Evolutionary conservation across 2,113 vertebrate species (phyloP), one percentile per base, ranked within the genome.

Genomic region (Seriola rivoliana): DNA sequence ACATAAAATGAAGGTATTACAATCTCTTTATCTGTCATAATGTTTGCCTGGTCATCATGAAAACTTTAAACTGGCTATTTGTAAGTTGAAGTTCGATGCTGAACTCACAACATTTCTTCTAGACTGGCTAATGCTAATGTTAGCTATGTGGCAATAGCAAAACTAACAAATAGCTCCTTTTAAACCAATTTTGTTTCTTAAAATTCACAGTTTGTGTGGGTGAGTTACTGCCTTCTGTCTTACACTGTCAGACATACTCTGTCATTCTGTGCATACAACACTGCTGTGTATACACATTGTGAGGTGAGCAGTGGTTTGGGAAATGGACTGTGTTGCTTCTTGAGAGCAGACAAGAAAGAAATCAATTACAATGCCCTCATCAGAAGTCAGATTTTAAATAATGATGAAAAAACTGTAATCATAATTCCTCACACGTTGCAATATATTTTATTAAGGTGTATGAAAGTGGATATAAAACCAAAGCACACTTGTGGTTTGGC

Each of bases 321-420:
- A 38, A 42, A 42, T 54, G 25, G 23, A 10, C 75, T 65, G 19
- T 23, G 71, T 32, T 34, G 36, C 46, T 12, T 21, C 54, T 23
- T 60, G 9, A 71, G 29, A 75, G 13, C 8, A 66, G 17, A 66
- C 1, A 40, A 58, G 36, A 38, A 67, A 71, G 8, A 85, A 73
- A 66, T 44, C 73, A 71, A 81, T 85, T 85, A 67, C 78, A 71
- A 80, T 60, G 42, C 46, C 23, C 74, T 84, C 73, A 84, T 86
- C 80, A 83, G 36, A 64, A 66, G 40, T 46, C 44, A 8, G 34
- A 72, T 82, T 85, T 72, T 69, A 82, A 86, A 80, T 75, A 57
- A 75, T 57, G 44, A 84, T 79, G 71, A 79, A 86, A 84, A 90
- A 86, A 23, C 29, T 25, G 40, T 69, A 57, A 80, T 85, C 58